Conservation (phyloP, 1,140 invertebrate species). For the Polypedilum vanderplanki region DNA sequence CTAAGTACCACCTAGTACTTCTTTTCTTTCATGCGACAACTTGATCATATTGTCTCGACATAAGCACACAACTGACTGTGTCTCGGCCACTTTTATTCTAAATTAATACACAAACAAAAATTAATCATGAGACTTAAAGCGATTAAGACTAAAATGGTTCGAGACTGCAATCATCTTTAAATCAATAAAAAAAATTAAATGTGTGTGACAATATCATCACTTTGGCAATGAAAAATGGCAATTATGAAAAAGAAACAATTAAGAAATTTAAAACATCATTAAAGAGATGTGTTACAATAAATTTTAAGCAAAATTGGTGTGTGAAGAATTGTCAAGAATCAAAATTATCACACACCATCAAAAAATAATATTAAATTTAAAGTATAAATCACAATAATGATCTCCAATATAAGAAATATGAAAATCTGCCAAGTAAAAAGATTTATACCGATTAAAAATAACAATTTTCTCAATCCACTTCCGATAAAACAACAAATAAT, state of each 20-base stretch:
- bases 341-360: neutral
- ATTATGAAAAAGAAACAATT: neutral
- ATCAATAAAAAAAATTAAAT: neutral
- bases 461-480: neutral
- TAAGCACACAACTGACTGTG: neutral
- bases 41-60: neutral
- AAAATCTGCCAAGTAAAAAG: conserved; percentile 6
- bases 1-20: too few species aligned
- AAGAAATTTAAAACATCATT: neutral
- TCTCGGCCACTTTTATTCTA: neutral
- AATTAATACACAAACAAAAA: neutral
- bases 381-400: neutral
- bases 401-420: conserved; percentile 1
- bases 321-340: neutral
- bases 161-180: neutral
- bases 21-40: neutral
- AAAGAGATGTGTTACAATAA: neutral
- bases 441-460: conserved; percentile 11
- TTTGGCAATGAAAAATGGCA: neutral
- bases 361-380: neutral
- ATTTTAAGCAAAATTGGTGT: neutral
- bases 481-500: neutral
- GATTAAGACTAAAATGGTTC: neutral
- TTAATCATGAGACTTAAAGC: neutral
- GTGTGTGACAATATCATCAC: neutral